phyloP scores from a whole-genome alignment of 2,888 invertebrate species.

The Catocala fraxini region DNA sequence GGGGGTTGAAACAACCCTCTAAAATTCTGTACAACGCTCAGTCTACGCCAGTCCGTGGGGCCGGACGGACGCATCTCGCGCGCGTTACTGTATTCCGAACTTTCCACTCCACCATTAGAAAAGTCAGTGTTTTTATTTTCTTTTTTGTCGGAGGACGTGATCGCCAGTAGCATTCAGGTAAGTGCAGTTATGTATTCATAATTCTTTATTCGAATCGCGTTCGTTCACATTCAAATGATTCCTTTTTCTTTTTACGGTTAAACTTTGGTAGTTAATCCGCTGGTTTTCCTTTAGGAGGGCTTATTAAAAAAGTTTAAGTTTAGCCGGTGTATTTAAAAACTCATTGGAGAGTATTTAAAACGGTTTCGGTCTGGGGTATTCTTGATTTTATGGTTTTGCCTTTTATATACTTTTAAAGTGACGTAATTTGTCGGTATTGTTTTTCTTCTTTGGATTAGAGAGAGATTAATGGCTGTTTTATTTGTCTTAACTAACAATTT shows the following conservation, averaged over 20 bases:
- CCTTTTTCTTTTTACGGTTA: constrained; percentile 61
- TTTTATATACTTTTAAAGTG: constrained; percentile 27
- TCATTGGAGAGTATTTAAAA: constrained; percentile 61
- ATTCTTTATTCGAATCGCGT: constrained; percentile 41
- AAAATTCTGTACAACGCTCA: constrained; percentile 47
- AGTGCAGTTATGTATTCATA: constrained; percentile 61
- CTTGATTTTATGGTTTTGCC: constrained; percentile 36
- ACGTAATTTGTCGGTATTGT: constrained; percentile 28
- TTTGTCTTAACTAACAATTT: constrained; percentile 13
- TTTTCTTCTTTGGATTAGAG: constrained; percentile 21
- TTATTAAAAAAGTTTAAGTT: constrained; percentile 81
- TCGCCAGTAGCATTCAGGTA: constrained; percentile 49
- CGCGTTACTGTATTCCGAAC: constrained; percentile 47
- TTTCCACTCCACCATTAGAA: constrained; percentile 56
- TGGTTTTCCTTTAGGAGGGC: constrained; percentile 54
- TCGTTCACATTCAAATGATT: constrained; percentile 60
- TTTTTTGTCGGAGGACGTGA: constrained; percentile 48
- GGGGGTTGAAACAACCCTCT: constrained; percentile 60
- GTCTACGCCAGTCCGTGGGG: constrained; percentile 60
- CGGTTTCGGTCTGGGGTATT: constrained; percentile 30
- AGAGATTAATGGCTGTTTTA: constrained; percentile 20
- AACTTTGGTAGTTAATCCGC: constrained; percentile 73
- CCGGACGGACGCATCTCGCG: constrained; percentile 48
- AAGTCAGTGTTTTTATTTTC: constrained; percentile 57
- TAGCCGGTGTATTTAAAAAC: constrained; percentile 65